Conservation (phyloP, 2,888 invertebrate species). For the Drosophila mayaguana region DNA sequence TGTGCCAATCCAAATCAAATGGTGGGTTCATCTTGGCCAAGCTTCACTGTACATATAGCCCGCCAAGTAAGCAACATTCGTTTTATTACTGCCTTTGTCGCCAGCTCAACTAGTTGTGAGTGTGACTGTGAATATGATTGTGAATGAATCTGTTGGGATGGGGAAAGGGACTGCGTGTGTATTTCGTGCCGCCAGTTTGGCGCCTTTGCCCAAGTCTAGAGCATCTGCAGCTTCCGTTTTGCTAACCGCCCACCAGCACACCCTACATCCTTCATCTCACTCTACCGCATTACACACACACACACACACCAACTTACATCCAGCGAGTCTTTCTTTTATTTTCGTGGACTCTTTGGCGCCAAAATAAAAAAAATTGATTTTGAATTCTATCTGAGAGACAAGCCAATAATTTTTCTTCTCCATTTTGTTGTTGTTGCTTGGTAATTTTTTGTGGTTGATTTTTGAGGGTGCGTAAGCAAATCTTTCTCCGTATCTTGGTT, state of each 20-base stretch:
- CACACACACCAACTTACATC: slow-evolving; percentile 1
- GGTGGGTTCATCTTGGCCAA: not conserved
- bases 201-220: slow-evolving; percentile 62
- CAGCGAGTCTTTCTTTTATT: slow-evolving; percentile 60
- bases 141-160: slow-evolving; percentile 22
- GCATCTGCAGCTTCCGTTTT: slow-evolving; percentile 48
- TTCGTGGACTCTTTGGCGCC: slow-evolving; percentile 73
- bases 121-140: slow-evolving; percentile 14
- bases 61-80: slow-evolving; percentile 27
- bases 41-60: not conserved
- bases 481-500: not conserved
- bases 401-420: slow-evolving; percentile 5
- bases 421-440: slow-evolving; percentile 21
- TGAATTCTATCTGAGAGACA: slow-evolving; percentile 35
- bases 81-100: slow-evolving; percentile 48
- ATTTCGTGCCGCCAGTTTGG: slow-evolving; percentile 55
- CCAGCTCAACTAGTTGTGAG: slow-evolving; percentile 47
- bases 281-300: not conserved
- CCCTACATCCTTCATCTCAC: not conserved
- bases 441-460: not conserved
- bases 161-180: slow-evolving; percentile 41
- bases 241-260: not conserved
- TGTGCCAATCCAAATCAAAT: not conserved
- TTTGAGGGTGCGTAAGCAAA: not conserved
- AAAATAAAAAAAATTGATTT: slow-evolving; percentile 57